Conservation (phyloP, 2,888 invertebrate genomes). For the Coelinius sp. region DNA sequence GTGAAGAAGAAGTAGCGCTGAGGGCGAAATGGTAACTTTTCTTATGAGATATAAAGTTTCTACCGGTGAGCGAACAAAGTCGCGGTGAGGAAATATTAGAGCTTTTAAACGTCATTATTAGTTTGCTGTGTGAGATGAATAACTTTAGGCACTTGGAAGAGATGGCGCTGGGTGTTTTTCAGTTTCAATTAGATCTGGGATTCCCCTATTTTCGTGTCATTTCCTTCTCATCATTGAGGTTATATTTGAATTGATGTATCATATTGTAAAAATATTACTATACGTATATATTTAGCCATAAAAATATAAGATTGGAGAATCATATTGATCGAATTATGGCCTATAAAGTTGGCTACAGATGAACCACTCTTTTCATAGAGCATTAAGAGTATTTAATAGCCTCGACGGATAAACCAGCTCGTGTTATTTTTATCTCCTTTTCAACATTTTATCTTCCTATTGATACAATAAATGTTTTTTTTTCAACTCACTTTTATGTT, state of each 20-base stretch:
- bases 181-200: background rate
- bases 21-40: conserved; percentile 64
- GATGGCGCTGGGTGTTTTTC: conserved; percentile 41
- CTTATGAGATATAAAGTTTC: conserved; percentile 67
- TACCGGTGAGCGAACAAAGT: conserved; percentile 44
- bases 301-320: conserved; percentile 2
- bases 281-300: background rate
- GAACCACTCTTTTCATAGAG: conserved; percentile 12
- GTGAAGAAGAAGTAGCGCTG: conserved; percentile 53
- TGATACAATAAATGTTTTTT: background rate
- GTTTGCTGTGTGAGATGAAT: conserved; percentile 62
- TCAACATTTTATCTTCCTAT: conserved; percentile 4
- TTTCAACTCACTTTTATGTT: background rate
- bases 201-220: too few relatives aligned
- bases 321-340: conserved; percentile 23
- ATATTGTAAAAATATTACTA: background rate
- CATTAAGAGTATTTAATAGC: conserved; percentile 23
- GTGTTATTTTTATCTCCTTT: conserved; percentile 22
- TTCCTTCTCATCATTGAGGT: too few relatives aligned
- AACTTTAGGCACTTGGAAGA: conserved; percentile 53
- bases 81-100: conserved; percentile 63
- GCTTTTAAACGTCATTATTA: conserved; percentile 67
- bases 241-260: background rate
- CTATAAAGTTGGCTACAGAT: conserved; percentile 7
- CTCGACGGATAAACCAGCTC: conserved; percentile 2